Percentiles rank a stretch among this genome's conserved stretches.
Conservation (phyloP, 1,140 invertebrate genomes). For the Brachionus angularis region DNA sequence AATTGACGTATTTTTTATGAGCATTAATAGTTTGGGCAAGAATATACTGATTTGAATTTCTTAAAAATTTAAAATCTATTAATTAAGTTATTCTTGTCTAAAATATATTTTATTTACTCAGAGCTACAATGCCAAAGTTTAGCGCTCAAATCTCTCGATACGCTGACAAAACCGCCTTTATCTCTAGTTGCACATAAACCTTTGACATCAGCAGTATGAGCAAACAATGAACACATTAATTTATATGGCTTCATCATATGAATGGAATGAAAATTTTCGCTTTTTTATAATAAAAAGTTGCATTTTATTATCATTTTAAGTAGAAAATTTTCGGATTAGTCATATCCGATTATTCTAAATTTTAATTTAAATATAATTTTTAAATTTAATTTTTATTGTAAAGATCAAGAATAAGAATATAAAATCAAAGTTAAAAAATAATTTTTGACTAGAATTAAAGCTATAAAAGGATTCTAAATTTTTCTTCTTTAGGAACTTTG, state of each 20-base stretch:
- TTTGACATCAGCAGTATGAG: slow-evolving; percentile 40
- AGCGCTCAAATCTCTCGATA: slow-evolving; percentile 30
- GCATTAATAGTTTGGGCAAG: neutral
- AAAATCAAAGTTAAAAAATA: neutral
- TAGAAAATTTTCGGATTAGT: slow-evolving; percentile 6
- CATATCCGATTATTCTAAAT: neutral
- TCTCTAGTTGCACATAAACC: slow-evolving; percentile 17
- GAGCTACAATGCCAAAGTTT: slow-evolving; percentile 8
- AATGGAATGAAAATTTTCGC: neutral
- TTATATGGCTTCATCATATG: slow-evolving; percentile 32
- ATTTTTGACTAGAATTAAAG: slow-evolving; percentile 27
- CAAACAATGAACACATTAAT: slow-evolving; percentile 31
- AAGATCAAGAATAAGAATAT: neutral
- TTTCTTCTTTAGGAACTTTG: slow-evolving; percentile 74
- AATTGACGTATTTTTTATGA: slow-evolving; percentile 41
- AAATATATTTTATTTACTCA: neutral
- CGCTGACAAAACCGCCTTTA: slow-evolving; percentile 38
- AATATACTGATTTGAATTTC: slow-evolving; percentile 38
- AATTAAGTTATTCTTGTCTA: neutral
- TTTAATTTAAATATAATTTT: too few relatives aligned
- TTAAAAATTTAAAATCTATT: slow-evolving; percentile 5
- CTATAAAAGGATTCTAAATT: slow-evolving; percentile 28
- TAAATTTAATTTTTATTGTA: too few relatives aligned
- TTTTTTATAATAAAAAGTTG: neutral
- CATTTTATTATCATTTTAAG: neutral